Evolutionary conservation across 2,888 invertebrate genomes (phyloP), one percentile per base, ranked within the genome.

Genomic region (Buathra laborator): DNA sequence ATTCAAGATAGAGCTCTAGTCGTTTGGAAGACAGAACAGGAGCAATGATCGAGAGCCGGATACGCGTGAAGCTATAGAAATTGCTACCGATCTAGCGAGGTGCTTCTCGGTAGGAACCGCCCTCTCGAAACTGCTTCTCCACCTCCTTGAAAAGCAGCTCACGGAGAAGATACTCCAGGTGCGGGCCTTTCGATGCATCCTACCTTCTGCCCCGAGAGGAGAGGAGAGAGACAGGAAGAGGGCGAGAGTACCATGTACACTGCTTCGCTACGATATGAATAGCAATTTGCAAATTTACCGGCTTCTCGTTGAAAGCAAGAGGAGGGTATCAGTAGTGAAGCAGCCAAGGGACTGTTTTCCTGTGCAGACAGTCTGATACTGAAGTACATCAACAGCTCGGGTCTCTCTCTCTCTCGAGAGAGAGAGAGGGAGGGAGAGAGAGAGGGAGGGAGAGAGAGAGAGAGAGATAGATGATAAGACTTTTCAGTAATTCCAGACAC

Each of bases 221-320:
- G 9, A 9, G 9, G 6, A 37, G 48, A 12, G 48, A 48, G 12
- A 4, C 48, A 12, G 14, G 29, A 6, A n/a, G 14, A 6, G 24
- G 14, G 62, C 29, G 46, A 46, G 32, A 67, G 62, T 32, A 74
- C 46, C 16, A 56, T 78, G 68, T 85, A 68, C 81, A 70, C 74
- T 53, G 37, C 77, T 64, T 72, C 53, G 68, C 76, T 71, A 66
- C 71, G 81, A 56, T 71, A 76, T 76, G 88, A 86, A 86, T 84
- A 83, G 86, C 85, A 84, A 86, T 85, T 86, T 86, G 84, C 83
- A 82, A 85, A 86, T 87, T 87, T 80, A 75, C 70, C 74, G 46
- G 46, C 70, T 66, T 62, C 37, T 62, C 32, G 4, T 59, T 51
- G 19, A 68, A 53, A 68, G 48, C 62, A 24, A 43, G 43, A 46